A percentile compares a stretch with the other conserved stretches of the same genome.
phyloP scores from a whole-genome alignment of 2,797 vertebrate species.

The Sebastes iracundus region DNA sequence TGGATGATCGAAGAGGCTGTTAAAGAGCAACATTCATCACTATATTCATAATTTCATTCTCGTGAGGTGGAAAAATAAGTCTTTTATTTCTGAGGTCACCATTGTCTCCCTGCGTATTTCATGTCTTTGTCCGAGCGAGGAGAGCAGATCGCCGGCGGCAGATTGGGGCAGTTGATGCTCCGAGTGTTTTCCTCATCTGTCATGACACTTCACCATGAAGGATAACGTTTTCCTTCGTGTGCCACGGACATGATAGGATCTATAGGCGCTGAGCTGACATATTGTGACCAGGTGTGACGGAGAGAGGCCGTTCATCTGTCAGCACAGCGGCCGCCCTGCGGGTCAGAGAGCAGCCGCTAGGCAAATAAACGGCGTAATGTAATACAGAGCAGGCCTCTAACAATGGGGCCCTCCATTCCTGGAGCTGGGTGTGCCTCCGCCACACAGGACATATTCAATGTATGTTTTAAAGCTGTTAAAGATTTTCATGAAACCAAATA shows the following conservation, averaged over 20 bases:
- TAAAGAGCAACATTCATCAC: constrained; percentile 57
- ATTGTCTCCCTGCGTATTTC: constrained; percentile 26
- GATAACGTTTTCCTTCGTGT: not conserved
- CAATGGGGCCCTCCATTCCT: constrained; percentile 55
- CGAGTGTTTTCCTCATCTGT: constrained; percentile 6
- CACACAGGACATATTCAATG: not conserved
- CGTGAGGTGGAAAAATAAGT: constrained; percentile 14
- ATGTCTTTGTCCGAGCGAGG: not conserved
- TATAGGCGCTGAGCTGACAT: constrained; percentile 41
- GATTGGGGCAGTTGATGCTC: not conserved
- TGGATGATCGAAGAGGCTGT: constrained; percentile 49
- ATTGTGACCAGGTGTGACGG: constrained; percentile 65
- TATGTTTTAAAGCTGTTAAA: not conserved
- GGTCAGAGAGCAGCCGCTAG: constrained; percentile 50
- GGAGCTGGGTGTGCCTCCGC: constrained; percentile 29
- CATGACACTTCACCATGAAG: not conserved
- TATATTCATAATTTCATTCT: constrained; percentile 42
- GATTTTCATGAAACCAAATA: constrained; percentile 3
- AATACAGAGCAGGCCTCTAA: constrained; percentile 54
- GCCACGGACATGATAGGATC: not conserved
- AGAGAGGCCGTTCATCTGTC: constrained; percentile 47
- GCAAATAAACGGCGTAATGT: constrained; percentile 62
- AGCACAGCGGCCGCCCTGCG: constrained; percentile 3
- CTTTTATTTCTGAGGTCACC: constrained; percentile 35
- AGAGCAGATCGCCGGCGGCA: not conserved